Conservation (phyloP, 2,888 invertebrate genomes). For the Penaeus monodon region DNA sequence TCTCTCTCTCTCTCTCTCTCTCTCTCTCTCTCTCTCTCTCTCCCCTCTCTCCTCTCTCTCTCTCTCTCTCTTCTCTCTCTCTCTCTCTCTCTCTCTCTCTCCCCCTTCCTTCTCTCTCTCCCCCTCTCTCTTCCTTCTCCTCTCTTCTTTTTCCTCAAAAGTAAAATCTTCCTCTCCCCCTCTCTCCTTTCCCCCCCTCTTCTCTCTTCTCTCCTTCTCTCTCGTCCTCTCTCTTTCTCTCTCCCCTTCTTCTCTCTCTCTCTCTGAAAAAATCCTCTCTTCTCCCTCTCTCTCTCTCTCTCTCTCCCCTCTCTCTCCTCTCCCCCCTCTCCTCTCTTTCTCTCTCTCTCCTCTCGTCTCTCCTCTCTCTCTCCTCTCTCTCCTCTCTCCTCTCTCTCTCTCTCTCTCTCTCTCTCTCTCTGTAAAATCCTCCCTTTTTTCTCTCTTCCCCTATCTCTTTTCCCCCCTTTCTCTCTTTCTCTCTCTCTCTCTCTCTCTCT, state of each 20-base stretch:
- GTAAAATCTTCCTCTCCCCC: no score
- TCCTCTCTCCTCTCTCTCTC: not conserved
- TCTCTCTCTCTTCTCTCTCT: no score
- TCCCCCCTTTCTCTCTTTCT: not conserved
- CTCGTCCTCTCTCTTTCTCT: not conserved
- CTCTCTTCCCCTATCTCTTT: not conserved
- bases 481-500: not conserved
- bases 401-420: not conserved
- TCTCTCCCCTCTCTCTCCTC: not conserved
- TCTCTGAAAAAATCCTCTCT: not conserved
- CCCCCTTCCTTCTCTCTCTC: not conserved
- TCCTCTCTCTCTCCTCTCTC: not conserved
- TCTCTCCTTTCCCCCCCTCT: not conserved
- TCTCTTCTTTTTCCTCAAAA: not conserved
- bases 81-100: not conserved
- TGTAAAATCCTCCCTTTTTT: not conserved
- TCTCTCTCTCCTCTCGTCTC: not conserved
- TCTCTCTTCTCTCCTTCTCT: not conserved
- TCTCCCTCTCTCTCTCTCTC: not conserved
- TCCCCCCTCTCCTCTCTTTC: not conserved
- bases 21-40: not conserved
- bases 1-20: constrained; percentile 2
- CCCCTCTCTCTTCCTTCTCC: no score
- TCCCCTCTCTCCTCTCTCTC: not conserved
- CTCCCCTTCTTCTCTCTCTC: constrained; percentile 5